Evolutionary conservation across 1,140 invertebrate species (phyloP), one percentile per base, ranked within the genome.

Genomic region (Penaeus vannamei): DNA sequence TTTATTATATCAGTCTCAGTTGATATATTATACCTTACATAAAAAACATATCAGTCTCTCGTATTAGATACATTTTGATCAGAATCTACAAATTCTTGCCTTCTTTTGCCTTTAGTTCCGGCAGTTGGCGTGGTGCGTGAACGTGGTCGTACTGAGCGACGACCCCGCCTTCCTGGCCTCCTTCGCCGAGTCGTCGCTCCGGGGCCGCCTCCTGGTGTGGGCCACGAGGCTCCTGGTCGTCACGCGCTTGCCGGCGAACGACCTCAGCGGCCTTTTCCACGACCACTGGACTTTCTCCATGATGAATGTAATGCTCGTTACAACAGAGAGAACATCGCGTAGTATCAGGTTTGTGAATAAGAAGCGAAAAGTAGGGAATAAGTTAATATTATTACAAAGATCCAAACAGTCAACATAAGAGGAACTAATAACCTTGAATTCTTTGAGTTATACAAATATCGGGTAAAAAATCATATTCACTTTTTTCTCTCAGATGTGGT

Each of bases 241-340:
- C 0, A 85, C 83, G 32, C 42, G 42, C n/a, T 19, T 72, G 22
- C 29, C n/a, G 20, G 29, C 10, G 17, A 7, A 36, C 2, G 23
- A 26, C 2, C 8, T 85, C 4, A 20, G 29, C 4, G n/a, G 20
- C 23, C 29, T 85, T n/a, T n/a, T 85, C 19, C 26, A 72, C 12
- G 17, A 85, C n/a, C 59, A 85, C 62, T 85, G 83, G 83, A 72
- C 64, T 0, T 72, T 72, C 32, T 85, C 83, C 46, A 85, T 85
- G 83, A 85, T 85, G 83, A 85, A 85, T 42, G n/a, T 66, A 17
- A 72, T 85, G 64, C 72, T 85, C 64, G 4, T 42, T 7, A 7
- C 8, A 42, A 42, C 36, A 42, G 36, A 42, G 36, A 42, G 3
- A 42, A 42, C 36, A 42, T 42, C 36, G 4, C 36, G 36, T 42